A percentile compares a stretch with the other conserved stretches of the same genome.
phyloP scores from a whole-genome alignment of 2,888 invertebrate species.

The Endomychus coccineus region DNA sequence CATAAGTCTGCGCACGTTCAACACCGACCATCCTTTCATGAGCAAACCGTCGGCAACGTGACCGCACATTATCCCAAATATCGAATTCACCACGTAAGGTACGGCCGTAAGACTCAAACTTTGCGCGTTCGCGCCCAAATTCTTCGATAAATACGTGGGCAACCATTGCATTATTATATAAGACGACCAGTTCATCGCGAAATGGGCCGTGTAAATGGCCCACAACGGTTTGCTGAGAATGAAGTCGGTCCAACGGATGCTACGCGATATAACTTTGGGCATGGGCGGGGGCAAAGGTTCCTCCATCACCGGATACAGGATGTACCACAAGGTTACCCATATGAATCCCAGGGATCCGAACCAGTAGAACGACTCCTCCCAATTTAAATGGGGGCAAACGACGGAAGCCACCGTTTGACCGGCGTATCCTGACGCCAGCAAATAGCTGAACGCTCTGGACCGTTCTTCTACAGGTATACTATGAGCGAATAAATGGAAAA shows the following conservation, averaged over 20 bases:
- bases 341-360: conserved; percentile 61
- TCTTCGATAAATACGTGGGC: conserved; percentile 60
- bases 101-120: conserved; percentile 66
- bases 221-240: conserved; percentile 61
- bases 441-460: conserved; percentile 64
- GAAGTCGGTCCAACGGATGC: conserved; percentile 58
- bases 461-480: conserved; percentile 64
- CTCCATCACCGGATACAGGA: conserved; percentile 51
- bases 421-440: conserved; percentile 65
- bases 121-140: conserved; percentile 58
- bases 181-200: conserved; percentile 74
- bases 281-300: conserved; percentile 53
- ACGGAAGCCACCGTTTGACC: conserved; percentile 68
- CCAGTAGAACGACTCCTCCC: conserved; percentile 61
- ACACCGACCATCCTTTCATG: conserved; percentile 52
- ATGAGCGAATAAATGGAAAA: conserved; percentile 68
- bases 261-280: conserved; percentile 49
- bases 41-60: conserved; percentile 62
- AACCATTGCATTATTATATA: conserved; percentile 77
- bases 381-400: conserved; percentile 60
- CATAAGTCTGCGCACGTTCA: conserved; percentile 64
- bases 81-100: conserved; percentile 66
- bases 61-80: conserved; percentile 62
- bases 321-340: conserved; percentile 59
- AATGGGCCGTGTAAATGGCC: conserved; percentile 69